Percentiles rank a stretch among this genome's conserved stretches.
phyloP scores from a whole-genome alignment of 2,113 vertebrate species.

The Proterorhinus semilunaris region DNA sequence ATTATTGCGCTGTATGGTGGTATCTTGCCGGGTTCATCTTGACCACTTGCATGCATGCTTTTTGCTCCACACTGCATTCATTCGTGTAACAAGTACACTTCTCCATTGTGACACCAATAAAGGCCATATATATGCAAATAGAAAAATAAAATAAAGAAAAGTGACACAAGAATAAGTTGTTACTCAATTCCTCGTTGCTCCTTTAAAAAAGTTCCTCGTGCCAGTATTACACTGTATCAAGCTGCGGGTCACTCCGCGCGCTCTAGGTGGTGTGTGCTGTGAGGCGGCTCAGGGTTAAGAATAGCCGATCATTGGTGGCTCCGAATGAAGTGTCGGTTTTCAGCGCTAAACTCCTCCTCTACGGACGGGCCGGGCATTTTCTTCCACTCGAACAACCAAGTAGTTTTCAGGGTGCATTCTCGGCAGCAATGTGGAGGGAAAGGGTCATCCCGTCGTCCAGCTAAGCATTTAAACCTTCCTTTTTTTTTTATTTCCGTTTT shows the following conservation, averaged over 20 bases:
- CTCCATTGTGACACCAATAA: too few species aligned
- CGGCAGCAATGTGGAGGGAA: slow-evolving; percentile 75
- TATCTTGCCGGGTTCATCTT: too few species aligned
- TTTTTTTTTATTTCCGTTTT: slow-evolving; percentile 4
- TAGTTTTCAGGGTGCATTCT: slow-evolving; percentile 74
- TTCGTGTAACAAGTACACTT: too few species aligned
- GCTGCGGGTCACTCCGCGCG: slow-evolving; percentile 1
- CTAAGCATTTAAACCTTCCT: slow-evolving; percentile 6
- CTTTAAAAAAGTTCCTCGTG: too few species aligned
- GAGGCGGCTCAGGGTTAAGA: slow-evolving; percentile 49
- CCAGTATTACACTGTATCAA: neutral
- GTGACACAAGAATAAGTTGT: too few species aligned
- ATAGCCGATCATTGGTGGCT: slow-evolving; percentile 54
- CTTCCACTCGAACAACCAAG: slow-evolving; percentile 73
- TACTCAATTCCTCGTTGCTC: too few species aligned
- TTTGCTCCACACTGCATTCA: too few species aligned
- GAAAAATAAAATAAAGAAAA: too few species aligned
- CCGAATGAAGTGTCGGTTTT: slow-evolving; percentile 79
- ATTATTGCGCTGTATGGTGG: too few species aligned
- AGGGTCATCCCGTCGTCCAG: slow-evolving; percentile 47
- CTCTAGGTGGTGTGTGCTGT: slow-evolving; percentile 19
- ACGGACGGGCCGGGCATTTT: slow-evolving; percentile 67
- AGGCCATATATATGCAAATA: too few species aligned
- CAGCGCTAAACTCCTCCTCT: slow-evolving; percentile 77
- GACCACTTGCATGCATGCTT: too few species aligned